Conservation (phyloP, 2,113 vertebrate genomes). For the Rhinogobius similis region DNA sequence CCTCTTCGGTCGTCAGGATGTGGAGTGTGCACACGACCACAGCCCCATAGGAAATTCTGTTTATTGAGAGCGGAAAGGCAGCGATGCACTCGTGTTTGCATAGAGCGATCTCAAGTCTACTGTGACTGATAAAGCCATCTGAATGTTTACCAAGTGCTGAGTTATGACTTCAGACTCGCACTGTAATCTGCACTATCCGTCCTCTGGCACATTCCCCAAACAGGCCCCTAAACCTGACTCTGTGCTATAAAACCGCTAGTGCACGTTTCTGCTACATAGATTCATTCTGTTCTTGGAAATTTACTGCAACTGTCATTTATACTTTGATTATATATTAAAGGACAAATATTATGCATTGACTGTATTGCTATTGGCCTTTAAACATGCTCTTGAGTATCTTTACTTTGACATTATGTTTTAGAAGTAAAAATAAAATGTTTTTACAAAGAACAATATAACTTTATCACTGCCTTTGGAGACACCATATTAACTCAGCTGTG, state of each 20-base stretch:
- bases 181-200: slow-evolving; percentile 1
- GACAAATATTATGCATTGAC: no score
- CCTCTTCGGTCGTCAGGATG: slow-evolving; percentile 46
- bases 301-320: not conserved
- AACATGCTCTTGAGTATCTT: no score
- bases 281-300: not conserved
- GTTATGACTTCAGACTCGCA: slow-evolving; percentile 2
- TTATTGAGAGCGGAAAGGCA: slow-evolving; percentile 54
- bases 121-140: slow-evolving; percentile 8
- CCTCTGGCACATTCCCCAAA: not conserved
- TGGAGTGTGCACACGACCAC: slow-evolving; percentile 7
- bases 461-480: no score
- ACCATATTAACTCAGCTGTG: no score
- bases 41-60: slow-evolving; percentile 54
- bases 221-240: not conserved
- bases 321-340: not conserved
- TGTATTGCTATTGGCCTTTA: no score
- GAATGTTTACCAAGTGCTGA: slow-evolving; percentile 1
- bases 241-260: not conserved
- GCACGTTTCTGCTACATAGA: not conserved
- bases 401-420: no score
- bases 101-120: slow-evolving; percentile 5
- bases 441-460: no score
- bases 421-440: no score
- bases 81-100: slow-evolving; percentile 13